Evolutionary conservation across 2,888 invertebrate genomes (phyloP).

Genomic region (Drosophila rellima): DNA sequence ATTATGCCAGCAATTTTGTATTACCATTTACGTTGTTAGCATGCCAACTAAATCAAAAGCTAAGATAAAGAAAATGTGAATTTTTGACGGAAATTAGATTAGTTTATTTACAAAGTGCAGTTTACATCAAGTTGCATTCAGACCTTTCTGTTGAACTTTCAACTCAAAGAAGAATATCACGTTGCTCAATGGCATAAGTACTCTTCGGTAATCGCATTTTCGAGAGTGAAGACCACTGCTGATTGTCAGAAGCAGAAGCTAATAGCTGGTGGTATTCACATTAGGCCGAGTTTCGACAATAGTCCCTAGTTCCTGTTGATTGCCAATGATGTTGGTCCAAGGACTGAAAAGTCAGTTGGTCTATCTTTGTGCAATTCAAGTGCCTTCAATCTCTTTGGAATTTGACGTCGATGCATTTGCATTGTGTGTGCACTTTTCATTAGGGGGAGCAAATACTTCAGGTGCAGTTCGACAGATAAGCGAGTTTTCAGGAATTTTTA

Average conservation of each 20-base stretch:
- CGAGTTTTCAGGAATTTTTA: neutral
- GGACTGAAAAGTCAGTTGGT: neutral
- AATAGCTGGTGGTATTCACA: conserved; percentile 10
- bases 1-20: conserved; percentile 11
- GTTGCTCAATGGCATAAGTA: neutral
- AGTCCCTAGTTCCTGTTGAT: conserved; percentile 7
- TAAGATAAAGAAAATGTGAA: neutral
- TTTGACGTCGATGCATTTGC: conserved; percentile 2
- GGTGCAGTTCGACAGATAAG: neutral
- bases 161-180: neutral
- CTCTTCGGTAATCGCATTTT: conserved; percentile 13
- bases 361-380: neutral
- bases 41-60: conserved; percentile 2
- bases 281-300: neutral
- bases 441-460: neutral
- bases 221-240: conserved; percentile 1
- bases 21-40: conserved; percentile 8
- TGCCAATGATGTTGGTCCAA: conserved; percentile 4
- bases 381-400: neutral
- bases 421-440: conserved; percentile 15
- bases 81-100: neutral
- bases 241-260: conserved; percentile 17
- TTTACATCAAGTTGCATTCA: neutral
- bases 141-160: neutral
- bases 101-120: neutral